Evolutionary conservation across 2,113 vertebrate genomes (phyloP), one percentile per base, ranked within the genome.

Genomic region (Mirounga angustirostris): DNA sequence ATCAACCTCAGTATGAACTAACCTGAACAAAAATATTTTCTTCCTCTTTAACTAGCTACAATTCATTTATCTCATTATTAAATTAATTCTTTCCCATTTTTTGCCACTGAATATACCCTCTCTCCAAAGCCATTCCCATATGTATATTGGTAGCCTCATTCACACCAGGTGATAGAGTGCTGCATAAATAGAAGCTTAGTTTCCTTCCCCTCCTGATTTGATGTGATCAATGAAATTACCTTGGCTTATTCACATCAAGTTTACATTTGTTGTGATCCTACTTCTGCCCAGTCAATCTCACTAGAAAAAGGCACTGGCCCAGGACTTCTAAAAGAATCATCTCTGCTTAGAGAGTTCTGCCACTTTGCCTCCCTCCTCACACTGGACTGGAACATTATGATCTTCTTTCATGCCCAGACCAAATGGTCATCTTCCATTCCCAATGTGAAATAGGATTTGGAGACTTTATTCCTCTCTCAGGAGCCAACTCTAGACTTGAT

Each of bases 351-450:
- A 52, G 19, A 56, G 16, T 11, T 91, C 71, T 80, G 28, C 54
- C 6, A 6, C 7, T 73, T 33, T 9, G 15, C n/a, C 30, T 87
- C 76, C 22, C 28, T 91, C n/a, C 22, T 33, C 19, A 8, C 7
- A 14, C 71, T 50, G 2, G 16, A 5, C 16, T 26, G 16, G 30
- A 84, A 63, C 3, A 2, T 2, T 24, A n/a, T 5, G 0, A 1
- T 83, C 11, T 24, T 54, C 18, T 40, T 67, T 69, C 4, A 50
- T 78, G 21, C 58, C 2, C 24, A 65, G 15, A 56, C 12, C 24
- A 59, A 10, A 24, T 22, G 18, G 7, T 83, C 5, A 26, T 56
- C n/a, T 88, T 88, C 7, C 24, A 19, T 36, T 58, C 14, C 40
- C 26, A 28, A 46, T 18, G 1, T 30, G 26, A 91, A 87, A 67